Percentiles rank a stretch among this genome's conserved stretches.
Conservation (phyloP, 2,797 vertebrate species). For the Acipenser ruthenus region DNA sequence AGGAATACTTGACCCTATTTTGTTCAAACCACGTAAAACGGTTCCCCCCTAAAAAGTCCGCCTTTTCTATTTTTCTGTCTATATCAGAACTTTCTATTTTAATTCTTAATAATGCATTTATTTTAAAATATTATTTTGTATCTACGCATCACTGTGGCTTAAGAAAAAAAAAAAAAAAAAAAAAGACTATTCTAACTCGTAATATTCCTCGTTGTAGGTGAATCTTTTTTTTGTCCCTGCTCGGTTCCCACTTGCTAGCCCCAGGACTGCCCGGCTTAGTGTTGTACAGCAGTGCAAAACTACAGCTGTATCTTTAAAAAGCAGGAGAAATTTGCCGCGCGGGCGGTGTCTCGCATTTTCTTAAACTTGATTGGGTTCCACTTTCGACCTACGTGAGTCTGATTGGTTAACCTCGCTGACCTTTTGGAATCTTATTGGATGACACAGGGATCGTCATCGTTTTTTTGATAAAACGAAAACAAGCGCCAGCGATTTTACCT, state of each 20-base stretch:
- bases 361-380: background rate
- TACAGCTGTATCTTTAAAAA: background rate
- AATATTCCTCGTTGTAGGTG: too few species aligned
- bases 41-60: slow-evolving; percentile 2
- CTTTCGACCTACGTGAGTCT: background rate
- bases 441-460: background rate
- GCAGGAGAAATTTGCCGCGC: background rate
- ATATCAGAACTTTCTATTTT: background rate
- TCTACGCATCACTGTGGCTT: too few species aligned
- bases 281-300: background rate
- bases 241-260: too few species aligned
- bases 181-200: too few species aligned
- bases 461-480: too few species aligned
- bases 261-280: too few species aligned
- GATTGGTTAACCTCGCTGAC: background rate
- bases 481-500: too few species aligned
- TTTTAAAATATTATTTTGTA: too few species aligned
- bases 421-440: background rate
- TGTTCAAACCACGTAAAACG: too few species aligned
- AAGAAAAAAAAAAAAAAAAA: too few species aligned
- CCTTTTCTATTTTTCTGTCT: slow-evolving; percentile 41
- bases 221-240: too few species aligned
- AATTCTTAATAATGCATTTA: background rate
- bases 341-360: background rate
- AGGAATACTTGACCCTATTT: too few species aligned